A percentile compares a stretch with the other conserved stretches of the same genome.
These are phyloP conservation scores for Adelges cooleyi DNA, from an alignment of 1,140 invertebrate species.

Conservation along the genomic window DNA sequence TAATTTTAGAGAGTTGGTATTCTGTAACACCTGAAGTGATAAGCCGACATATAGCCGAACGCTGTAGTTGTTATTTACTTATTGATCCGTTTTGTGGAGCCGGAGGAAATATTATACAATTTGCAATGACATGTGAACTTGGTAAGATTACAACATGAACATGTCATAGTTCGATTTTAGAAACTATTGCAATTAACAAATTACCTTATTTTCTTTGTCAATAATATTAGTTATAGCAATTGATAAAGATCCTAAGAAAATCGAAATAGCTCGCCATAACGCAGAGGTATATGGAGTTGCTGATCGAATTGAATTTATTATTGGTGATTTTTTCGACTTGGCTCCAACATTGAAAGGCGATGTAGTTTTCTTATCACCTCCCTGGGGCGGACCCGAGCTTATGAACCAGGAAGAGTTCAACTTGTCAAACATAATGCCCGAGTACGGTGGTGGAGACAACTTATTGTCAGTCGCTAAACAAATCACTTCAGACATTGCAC, in stretches of 20 bases:
- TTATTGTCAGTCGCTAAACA: slow-evolving; percentile 49
- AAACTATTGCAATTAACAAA: neutral
- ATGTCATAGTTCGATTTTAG: neutral
- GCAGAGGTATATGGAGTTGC: slow-evolving; percentile 81
- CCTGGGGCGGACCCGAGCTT: slow-evolving; percentile 89
- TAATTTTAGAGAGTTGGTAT: slow-evolving; percentile 81
- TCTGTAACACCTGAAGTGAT: slow-evolving; percentile 95
- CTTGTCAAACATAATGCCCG: slow-evolving; percentile 9
- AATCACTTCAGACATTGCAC: slow-evolving; percentile 66
- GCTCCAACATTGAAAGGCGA: slow-evolving; percentile 52
- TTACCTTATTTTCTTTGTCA: no score
- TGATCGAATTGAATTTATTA: slow-evolving; percentile 84
- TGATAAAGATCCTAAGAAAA: slow-evolving; percentile 82
- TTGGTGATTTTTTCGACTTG: slow-evolving; percentile 76
- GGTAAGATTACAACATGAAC: slow-evolving; percentile 43
- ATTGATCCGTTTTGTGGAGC: slow-evolving; percentile 96
- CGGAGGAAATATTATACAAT: slow-evolving; percentile 95
- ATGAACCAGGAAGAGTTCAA: slow-evolving; percentile 30
- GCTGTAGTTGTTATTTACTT: slow-evolving; percentile 65
- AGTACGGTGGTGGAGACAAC: slow-evolving; percentile 40
- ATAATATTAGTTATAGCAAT: slow-evolving; percentile 86
- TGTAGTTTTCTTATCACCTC: slow-evolving; percentile 87
- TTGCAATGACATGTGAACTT: slow-evolving; percentile 74
- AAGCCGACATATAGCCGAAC: slow-evolving; percentile 75
- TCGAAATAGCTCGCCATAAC: slow-evolving; percentile 77